A percentile compares a stretch with the other conserved stretches of the same genome.
These are phyloP conservation scores for Entomyzon cyanotis DNA, from an alignment of 2,113 vertebrate species.

Conservation along the genomic window DNA sequence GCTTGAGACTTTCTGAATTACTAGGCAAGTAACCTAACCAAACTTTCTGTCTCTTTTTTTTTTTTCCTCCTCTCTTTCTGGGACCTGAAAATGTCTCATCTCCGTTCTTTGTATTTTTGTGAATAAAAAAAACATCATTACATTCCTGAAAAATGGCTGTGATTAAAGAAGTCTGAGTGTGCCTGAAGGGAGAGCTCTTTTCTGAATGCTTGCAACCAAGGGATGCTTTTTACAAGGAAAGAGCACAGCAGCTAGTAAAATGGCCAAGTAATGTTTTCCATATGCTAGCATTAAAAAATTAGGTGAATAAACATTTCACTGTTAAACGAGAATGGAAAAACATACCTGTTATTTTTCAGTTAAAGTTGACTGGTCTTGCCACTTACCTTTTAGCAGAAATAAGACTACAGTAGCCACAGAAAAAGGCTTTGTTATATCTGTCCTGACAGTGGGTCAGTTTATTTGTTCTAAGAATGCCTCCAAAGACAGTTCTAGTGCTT, in stretches of 20 bases:
- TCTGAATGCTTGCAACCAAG: neutral
- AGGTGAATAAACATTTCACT: neutral
- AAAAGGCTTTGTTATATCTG: neutral
- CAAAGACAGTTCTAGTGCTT: neutral
- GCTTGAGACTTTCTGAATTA: constrained; percentile 3
- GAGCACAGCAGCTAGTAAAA: neutral
- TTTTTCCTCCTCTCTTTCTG: neutral
- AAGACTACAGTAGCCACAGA: neutral
- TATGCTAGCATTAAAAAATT: neutral
- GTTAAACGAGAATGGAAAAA: neutral
- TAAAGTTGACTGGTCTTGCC: neutral
- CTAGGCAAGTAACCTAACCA: neutral
- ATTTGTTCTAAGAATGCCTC: neutral
- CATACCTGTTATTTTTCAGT: neutral
- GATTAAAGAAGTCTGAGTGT: neutral
- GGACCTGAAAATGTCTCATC: neutral
- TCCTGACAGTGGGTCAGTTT: neutral
- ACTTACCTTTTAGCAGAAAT: neutral
- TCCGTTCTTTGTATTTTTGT: neutral
- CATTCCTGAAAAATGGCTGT: neutral
- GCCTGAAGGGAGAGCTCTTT: neutral
- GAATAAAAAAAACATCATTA: neutral
- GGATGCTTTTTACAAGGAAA: neutral
- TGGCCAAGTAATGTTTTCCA: neutral
- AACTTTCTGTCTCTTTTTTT: neutral